Evolutionary conservation across 1,140 invertebrate genomes (phyloP).

Genomic region (Pteromalus puparum): DNA sequence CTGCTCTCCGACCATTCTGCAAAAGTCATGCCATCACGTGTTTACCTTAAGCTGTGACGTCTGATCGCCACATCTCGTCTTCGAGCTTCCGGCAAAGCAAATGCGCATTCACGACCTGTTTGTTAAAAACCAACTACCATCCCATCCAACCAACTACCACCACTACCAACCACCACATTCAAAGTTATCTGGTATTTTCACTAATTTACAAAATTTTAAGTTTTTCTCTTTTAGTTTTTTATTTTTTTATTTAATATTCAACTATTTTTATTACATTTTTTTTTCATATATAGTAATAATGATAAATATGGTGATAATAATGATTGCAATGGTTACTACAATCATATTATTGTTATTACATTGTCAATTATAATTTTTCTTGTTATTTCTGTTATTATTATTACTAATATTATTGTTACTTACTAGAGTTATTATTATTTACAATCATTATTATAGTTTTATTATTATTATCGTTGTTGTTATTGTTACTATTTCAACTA

Average conservation of each 20-base stretch:
- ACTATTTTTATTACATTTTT: slow-evolving; percentile 45
- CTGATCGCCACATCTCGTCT: slow-evolving; percentile 68
- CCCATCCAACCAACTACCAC: slow-evolving; percentile 66
- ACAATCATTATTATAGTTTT: slow-evolving; percentile 15
- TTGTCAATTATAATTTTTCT: not conserved
- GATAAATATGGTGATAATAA: not conserved
- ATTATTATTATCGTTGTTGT: slow-evolving; percentile 33
- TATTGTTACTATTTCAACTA: slow-evolving; percentile 49
- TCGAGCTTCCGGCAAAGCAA: slow-evolving; percentile 72
- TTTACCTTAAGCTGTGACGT: slow-evolving; percentile 70
- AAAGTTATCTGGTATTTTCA: slow-evolving; percentile 75
- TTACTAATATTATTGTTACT: slow-evolving; percentile 5
- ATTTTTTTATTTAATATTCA: slow-evolving; percentile 42
- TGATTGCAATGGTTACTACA: not conserved
- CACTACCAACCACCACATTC: slow-evolving; percentile 73
- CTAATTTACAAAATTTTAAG: slow-evolving; percentile 72
- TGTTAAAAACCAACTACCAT: slow-evolving; percentile 64
- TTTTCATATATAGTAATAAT: slow-evolving; percentile 5
- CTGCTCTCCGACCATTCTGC: slow-evolving; percentile 69
- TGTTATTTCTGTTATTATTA: slow-evolving; percentile 10
- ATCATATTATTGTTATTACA: not conserved
- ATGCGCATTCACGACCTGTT: slow-evolving; percentile 72
- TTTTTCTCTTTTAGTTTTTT: slow-evolving; percentile 54
- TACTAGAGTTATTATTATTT: not conserved
- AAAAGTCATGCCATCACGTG: slow-evolving; percentile 65